phyloP scores from a whole-genome alignment of 2,113 vertebrate genomes.

The Gnathonemus echidnorhynchus region DNA sequence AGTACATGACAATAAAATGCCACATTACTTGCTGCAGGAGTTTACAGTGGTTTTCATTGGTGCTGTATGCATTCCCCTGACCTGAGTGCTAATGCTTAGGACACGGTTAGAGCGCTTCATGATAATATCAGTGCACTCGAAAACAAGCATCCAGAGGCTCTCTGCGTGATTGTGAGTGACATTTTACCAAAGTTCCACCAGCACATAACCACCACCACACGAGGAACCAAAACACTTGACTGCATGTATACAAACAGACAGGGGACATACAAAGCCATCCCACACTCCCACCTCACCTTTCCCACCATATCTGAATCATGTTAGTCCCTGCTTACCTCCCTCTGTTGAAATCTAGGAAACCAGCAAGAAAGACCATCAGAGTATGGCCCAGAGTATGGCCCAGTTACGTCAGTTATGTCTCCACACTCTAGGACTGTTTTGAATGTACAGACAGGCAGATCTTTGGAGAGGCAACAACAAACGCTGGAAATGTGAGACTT shows the following conservation, averaged over 20 bases:
- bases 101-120: not conserved
- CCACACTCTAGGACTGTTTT: no score
- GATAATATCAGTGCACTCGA: not conserved
- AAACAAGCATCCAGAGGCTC: not conserved
- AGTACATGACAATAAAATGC: not conserved
- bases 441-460: not conserved
- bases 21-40: not conserved
- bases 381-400: no score
- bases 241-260: not conserved
- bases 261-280: not conserved
- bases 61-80: not conserved
- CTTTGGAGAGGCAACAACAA: not conserved
- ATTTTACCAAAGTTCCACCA: not conserved
- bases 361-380: no score
- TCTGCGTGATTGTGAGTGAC: not conserved
- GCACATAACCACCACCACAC: not conserved
- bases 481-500: not conserved
- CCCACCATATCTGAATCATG: no score
- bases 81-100: not conserved
- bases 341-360: no score
- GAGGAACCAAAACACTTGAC: not conserved
- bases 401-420: no score
- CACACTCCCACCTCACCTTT: no score
- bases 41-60: not conserved
- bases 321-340: no score